phyloP scores from a whole-genome alignment of 2,797 vertebrate genomes.

The Lacerta viridis region DNA sequence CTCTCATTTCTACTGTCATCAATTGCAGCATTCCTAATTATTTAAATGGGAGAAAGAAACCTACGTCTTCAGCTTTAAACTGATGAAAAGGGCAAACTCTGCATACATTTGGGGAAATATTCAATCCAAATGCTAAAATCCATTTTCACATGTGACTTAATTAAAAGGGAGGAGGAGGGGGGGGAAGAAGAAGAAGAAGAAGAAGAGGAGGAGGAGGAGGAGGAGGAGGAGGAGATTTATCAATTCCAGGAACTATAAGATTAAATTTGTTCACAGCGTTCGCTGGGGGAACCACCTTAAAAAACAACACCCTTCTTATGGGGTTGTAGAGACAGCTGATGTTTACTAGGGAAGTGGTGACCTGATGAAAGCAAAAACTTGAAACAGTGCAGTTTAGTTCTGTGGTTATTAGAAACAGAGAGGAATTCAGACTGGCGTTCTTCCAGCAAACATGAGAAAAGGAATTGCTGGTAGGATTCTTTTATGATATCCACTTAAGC shows the following conservation, averaged over 20 bases:
- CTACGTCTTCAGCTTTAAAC: slow-evolving; percentile 33
- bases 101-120: background rate
- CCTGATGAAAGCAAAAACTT: slow-evolving; percentile 12
- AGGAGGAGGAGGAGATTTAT: background rate
- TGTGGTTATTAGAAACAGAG: slow-evolving; percentile 43
- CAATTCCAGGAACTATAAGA: slow-evolving; percentile 3
- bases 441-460: slow-evolving; percentile 49
- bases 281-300: background rate
- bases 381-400: slow-evolving; percentile 12
- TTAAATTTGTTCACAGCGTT: background rate
- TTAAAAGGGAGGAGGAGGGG: slow-evolving; percentile 22
- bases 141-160: slow-evolving; percentile 21
- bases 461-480: slow-evolving; percentile 42
- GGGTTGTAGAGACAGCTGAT: background rate
- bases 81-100: slow-evolving; percentile 12
- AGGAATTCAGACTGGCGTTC: slow-evolving; percentile 33
- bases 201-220: background rate
- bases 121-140: background rate
- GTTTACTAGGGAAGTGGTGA: slow-evolving; percentile 10
- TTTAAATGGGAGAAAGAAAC: slow-evolving; percentile 26
- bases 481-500: slow-evolving; percentile 45
- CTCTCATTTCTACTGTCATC: slow-evolving; percentile 1
- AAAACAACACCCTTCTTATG: background rate
- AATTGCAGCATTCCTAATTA: slow-evolving; percentile 11
- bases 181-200: background rate